A percentile compares a stretch with the other conserved stretches of the same genome.
Evolutionary conservation across 2,797 vertebrate genomes (phyloP).

Genomic region (Enteromius afrohamiltoni): DNA sequence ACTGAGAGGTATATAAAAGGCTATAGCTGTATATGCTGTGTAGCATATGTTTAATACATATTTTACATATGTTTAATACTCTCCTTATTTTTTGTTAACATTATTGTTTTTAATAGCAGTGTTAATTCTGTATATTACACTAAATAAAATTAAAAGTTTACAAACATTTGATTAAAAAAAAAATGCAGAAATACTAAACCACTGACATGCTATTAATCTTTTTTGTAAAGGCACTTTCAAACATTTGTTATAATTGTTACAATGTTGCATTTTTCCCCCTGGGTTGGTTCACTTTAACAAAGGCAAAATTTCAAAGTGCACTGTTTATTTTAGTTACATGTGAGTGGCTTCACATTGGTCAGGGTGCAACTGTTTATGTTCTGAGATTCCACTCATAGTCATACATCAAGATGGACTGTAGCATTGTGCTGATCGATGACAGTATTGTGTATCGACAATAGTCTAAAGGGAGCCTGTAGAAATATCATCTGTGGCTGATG

Average conservation of each 20-base stretch:
- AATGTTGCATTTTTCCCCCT: not conserved
- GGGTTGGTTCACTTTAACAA: not conserved
- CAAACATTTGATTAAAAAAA: not conserved
- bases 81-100: too few relatives aligned
- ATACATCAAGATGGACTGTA: not conserved
- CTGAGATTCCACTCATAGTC: not conserved
- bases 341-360: not conserved
- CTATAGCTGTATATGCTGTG: too few relatives aligned
- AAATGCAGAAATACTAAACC: not conserved
- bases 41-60: too few relatives aligned
- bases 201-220: not conserved
- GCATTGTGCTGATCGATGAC: not conserved
- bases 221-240: too few relatives aligned
- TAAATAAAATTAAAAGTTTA: too few relatives aligned
- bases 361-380: not conserved
- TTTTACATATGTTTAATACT: too few relatives aligned
- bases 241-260: not conserved
- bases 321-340: not conserved
- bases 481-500: too few relatives aligned
- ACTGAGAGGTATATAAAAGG: too few relatives aligned
- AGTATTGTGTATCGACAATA: not conserved
- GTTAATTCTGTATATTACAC: too few relatives aligned
- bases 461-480: too few relatives aligned
- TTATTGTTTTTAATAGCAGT: too few relatives aligned
- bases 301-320: not conserved